These are phyloP conservation scores for Lithobates pipiens DNA, from an alignment of 2,797 vertebrate genomes.

Conservation along the genomic window DNA sequence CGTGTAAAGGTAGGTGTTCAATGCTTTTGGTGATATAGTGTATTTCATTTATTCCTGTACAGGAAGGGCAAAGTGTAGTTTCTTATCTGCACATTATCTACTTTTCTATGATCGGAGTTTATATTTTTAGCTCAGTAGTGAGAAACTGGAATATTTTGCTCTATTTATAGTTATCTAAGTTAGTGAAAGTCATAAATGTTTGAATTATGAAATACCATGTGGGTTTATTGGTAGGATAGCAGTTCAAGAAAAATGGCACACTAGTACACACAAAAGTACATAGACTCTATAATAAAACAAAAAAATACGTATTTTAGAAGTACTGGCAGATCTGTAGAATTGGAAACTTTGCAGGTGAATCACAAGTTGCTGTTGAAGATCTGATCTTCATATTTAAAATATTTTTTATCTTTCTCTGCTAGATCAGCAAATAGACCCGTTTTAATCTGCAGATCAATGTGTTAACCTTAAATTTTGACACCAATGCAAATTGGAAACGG, in stretches of 20 bases:
- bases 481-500: too few relatives aligned
- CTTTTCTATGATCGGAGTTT: not conserved
- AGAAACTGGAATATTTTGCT: not conserved
- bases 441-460: too few relatives aligned
- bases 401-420: too few relatives aligned
- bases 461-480: too few relatives aligned
- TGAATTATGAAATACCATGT: not conserved
- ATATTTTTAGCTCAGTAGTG: slow-evolving; percentile 35
- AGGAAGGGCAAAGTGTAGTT: slow-evolving; percentile 18
- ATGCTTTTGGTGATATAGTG: too few relatives aligned
- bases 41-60: not conserved
- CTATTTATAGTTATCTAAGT: slow-evolving; percentile 39
- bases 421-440: too few relatives aligned
- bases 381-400: too few relatives aligned
- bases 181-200: not conserved
- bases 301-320: too few relatives aligned
- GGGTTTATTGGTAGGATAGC: not conserved
- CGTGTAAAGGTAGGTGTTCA: too few relatives aligned
- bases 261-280: not conserved
- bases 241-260: not conserved
- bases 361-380: too few relatives aligned
- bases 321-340: not conserved
- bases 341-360: not conserved
- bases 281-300: not conserved
- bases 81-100: slow-evolving; percentile 13